A percentile compares a stretch with the other conserved stretches of the same genome.
These are phyloP conservation scores for Asarcornis scutulata DNA, from an alignment of 2,113 vertebrate species.

Conservation along the genomic window DNA sequence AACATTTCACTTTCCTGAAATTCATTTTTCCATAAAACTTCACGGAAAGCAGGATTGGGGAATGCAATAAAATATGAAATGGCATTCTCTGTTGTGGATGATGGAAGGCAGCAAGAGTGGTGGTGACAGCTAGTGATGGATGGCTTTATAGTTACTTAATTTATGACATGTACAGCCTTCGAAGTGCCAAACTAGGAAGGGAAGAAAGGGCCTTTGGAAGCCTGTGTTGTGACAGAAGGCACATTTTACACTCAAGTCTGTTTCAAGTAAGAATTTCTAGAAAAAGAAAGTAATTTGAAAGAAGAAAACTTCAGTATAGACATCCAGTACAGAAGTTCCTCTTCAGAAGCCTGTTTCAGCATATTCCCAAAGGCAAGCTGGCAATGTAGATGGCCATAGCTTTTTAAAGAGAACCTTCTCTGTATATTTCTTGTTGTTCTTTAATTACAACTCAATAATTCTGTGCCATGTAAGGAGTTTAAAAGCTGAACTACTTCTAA, in stretches of 20 bases:
- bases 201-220: not conserved
- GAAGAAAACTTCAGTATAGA: not conserved
- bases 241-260: not conserved
- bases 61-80: not conserved
- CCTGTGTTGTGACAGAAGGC: not conserved
- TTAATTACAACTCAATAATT: not conserved
- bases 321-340: not conserved
- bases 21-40: not conserved
- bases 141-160: not conserved
- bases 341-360: not conserved
- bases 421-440: not conserved
- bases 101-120: not conserved
- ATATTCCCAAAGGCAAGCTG: not conserved
- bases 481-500: not conserved
- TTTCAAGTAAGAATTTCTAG: not conserved
- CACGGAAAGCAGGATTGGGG: not conserved
- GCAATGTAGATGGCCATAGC: not conserved
- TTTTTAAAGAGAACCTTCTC: not conserved
- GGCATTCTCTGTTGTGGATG: not conserved
- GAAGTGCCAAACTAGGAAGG: not conserved
- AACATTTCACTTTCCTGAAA: not conserved
- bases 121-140: not conserved
- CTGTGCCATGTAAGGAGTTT: not conserved
- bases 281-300: not conserved
- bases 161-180: not conserved